Evolutionary conservation across 2,888 invertebrate species (phyloP), one percentile per base, ranked within the genome.

Genomic region (Calameuta pallipes): DNA sequence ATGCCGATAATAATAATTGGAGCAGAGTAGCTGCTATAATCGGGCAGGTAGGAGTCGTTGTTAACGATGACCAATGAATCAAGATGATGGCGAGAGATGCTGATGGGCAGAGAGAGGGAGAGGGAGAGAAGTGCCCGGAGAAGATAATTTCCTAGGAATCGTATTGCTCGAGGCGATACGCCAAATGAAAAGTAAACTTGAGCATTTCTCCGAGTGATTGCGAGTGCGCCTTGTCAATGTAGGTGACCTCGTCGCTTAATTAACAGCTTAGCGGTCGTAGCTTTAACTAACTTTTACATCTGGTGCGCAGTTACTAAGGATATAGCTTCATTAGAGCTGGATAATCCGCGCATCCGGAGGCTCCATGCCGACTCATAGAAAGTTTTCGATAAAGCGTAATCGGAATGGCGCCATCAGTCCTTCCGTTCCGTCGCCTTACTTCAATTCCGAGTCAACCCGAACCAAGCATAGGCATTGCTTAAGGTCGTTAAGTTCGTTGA

Each of bases 161-260:
- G 71, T 33, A 71, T 71, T 23, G 71, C 71, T 71, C 71, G 31
- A 4, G 71, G 71, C 71, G 12, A 33, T 34, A 6, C 33, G 33
- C 13, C 71, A n/a, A 75, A 78, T 79, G 81, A 81, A 79, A 83
- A 82, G 82, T 79, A 80, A 81, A 80, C 81, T 82, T 85, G 85
- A 82, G 74, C 84, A 85, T 84, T 84, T 82, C 82, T 78, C 80
- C 79, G 73, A 68, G 69, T 75, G 76, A 75, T 36, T 34, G 80
- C 71, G 71, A 71, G 71, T 79, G 80, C 79, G 80, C 83, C 79
- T 83, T 85, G 85, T 86, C 87, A 83, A 89, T 88, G 87, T 88
- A 87, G 89, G 88, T 89, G 89, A 89, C 89, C 88, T 86, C 86
- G 86, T 89, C 87, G 89, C 87, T 89, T 88, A 87, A 89, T 90